Evolutionary conservation across 2,888 invertebrate genomes (phyloP).

Genomic region (Charanyca ferruginea): DNA sequence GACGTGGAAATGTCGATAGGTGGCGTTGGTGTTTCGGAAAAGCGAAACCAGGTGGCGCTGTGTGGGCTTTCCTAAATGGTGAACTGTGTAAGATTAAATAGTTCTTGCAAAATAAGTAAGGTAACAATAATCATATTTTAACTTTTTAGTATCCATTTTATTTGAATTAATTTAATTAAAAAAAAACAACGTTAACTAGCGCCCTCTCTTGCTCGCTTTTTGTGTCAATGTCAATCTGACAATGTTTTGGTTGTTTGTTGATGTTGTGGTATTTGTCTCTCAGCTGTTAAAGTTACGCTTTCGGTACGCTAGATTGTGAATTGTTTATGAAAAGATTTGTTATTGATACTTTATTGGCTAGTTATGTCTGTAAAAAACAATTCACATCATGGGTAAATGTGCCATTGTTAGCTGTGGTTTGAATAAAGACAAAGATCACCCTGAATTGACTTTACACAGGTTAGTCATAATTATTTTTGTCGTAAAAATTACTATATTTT

Average conservation of each 20-base stretch:
- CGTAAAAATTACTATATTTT: background rate
- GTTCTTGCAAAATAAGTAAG: too few species aligned
- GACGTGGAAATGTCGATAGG: constrained; percentile 39
- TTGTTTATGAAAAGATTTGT: background rate
- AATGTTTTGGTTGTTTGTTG: too few species aligned
- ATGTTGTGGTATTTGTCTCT: too few species aligned
- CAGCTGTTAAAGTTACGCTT: too few species aligned
- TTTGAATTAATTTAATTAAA: too few species aligned
- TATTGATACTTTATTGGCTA: background rate
- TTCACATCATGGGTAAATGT: too few species aligned
- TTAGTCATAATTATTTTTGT: background rate
- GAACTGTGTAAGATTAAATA: background rate
- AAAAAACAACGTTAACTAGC: too few species aligned
- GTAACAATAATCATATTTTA: background rate
- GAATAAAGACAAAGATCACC: background rate
- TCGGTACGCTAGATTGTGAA: background rate
- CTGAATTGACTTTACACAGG: constrained; percentile 5
- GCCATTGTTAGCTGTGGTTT: background rate
- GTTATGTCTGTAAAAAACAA: background rate
- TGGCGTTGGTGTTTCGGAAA: constrained; percentile 9
- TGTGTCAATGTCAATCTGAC: too few species aligned
- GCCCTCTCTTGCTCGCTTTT: too few species aligned
- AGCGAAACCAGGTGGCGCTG: constrained; percentile 25
- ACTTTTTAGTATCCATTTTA: too few species aligned
- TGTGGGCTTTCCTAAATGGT: background rate